A percentile compares a stretch with the other conserved stretches of the same genome.
Evolutionary conservation across 2,797 vertebrate genomes (phyloP).

Genomic region (Alcedo quadribrachys): DNA sequence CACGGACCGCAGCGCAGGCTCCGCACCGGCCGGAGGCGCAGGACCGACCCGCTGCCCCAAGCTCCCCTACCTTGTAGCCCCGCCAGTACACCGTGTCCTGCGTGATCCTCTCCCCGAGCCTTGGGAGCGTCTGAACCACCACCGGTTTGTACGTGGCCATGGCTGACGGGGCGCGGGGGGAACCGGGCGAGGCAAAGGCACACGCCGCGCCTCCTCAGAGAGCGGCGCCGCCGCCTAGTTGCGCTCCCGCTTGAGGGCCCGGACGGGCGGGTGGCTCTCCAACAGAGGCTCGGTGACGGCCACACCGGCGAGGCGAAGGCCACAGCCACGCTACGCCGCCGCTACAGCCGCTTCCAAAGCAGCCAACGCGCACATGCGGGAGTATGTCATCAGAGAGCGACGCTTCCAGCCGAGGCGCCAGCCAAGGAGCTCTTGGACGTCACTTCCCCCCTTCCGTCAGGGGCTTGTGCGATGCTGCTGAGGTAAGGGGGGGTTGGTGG

Average conservation of each 20-base stretch:
- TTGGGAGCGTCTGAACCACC: conserved; percentile 83
- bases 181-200: no score
- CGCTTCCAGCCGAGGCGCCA: neutral
- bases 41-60: no score
- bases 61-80: conserved; percentile 85
- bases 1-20: neutral
- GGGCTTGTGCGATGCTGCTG: accelerated
- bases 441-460: accelerated
- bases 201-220: no score
- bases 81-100: conserved; percentile 93
- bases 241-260: neutral
- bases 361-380: accelerated
- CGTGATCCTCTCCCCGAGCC: conserved; percentile 90
- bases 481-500: neutral
- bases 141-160: conserved; percentile 91
- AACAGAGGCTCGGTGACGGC: no score
- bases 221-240: neutral
- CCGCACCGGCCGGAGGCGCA: neutral
- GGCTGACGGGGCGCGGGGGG: accelerated
- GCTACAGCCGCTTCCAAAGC: accelerated
- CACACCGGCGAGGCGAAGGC: no score
- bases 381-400: accelerated
- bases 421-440: accelerated
- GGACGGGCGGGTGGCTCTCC: no score
- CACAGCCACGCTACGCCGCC: neutral